Evolutionary conservation across 2,888 invertebrate genomes (phyloP).

Genomic region (Sclerodermus sp.): DNA sequence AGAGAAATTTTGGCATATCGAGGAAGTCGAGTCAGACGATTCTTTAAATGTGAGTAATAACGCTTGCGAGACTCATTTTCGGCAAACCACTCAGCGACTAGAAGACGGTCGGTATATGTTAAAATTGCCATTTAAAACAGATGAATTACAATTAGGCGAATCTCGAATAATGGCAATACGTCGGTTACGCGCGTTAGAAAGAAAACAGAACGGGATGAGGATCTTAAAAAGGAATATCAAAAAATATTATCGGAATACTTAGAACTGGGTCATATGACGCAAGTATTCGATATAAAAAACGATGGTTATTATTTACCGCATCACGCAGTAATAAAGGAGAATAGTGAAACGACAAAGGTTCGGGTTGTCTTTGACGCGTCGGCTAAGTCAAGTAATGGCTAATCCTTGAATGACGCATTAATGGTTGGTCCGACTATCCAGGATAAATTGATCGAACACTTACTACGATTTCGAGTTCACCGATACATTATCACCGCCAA

Average conservation of each 20-base stretch:
- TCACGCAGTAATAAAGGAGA: slow-evolving; percentile 5
- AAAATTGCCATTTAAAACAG: not conserved
- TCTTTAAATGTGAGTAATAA: not conserved
- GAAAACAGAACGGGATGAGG: not conserved
- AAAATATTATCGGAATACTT: slow-evolving; percentile 5
- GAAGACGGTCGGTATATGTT: not conserved
- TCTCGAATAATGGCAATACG: not conserved
- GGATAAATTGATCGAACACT: not conserved
- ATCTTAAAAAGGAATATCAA: not conserved
- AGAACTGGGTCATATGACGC: slow-evolving; percentile 6
- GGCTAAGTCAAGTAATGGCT: not conserved
- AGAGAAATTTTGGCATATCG: slow-evolving; percentile 1
- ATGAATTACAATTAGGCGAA: not conserved
- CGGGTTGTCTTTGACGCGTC: slow-evolving; percentile 10
- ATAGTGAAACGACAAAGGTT: slow-evolving; percentile 1
- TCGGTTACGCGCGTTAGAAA: not conserved
- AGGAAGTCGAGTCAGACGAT: not conserved
- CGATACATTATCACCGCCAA: slow-evolving; percentile 9
- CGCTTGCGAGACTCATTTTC: not conserved
- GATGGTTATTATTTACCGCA: slow-evolving; percentile 7
- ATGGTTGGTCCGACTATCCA: not conserved
- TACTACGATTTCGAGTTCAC: slow-evolving; percentile 6
- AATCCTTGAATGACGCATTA: not conserved
- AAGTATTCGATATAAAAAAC: not conserved
- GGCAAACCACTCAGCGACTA: too few relatives aligned